Evolutionary conservation across 2,797 vertebrate species (phyloP), one percentile per base, ranked within the genome.

Genomic region (Clarias platycephalus): DNA sequence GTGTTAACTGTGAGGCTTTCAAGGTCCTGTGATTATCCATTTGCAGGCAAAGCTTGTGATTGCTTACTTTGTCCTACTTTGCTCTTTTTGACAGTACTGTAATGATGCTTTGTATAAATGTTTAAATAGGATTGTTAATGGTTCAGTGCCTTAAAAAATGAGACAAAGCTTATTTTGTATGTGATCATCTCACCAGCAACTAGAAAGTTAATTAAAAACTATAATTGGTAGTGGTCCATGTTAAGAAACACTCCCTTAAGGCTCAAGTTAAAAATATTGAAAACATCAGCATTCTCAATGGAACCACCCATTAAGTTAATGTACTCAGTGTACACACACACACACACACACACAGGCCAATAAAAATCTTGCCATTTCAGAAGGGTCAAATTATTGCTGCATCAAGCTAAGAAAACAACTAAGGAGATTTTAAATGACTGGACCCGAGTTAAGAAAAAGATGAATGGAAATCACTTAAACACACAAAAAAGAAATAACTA

Each of bases 141-240:
- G 91, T 94, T 93, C 93, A 91, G 92, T 94, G 93, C 91, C 90
- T 94, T 92, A 93, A 94, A 75, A 87, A 88, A 90, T 71, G 71
- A 85, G 85, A 66, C 91, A 91, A 92, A 83, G 93, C 93, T 94
- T 94, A 94, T 93, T 95, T 94, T 95, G 94, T 94, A 93, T 94
- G 93, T 90, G 94, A 95, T 95, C 94, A 95, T 95, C 94, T 94
- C 91, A 92, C 89, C 86, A 94, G 92, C 92, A 94, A 95, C 93
- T 92, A 94, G 91, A 93, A 95, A 95, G 93, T 96, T 95, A 95
- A 96, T 96, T 95, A 95, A 95, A 95, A 95, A 93, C 93, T 94
- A 94, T 95, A 96, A 96, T 95, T 96, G 95, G 93, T 93, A 93
- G 90, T 93, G 93, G 92, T 93, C 92, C 89, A 92, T 93, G 91